A percentile compares a stretch with the other conserved stretches of the same genome.
phyloP scores from a whole-genome alignment of 2,797 vertebrate genomes.

The Acomys russatus region DNA sequence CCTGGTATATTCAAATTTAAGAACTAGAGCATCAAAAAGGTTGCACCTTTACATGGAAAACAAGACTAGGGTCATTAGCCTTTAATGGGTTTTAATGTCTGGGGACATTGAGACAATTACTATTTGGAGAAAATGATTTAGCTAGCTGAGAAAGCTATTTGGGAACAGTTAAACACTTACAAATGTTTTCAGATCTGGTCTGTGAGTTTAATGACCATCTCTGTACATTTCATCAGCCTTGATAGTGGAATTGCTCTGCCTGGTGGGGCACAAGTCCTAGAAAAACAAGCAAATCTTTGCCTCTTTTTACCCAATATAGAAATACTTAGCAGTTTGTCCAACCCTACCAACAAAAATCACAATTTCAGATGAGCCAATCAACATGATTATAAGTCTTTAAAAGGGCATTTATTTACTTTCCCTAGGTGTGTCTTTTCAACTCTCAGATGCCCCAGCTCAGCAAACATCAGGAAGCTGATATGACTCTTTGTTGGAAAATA shows the following conservation, averaged over 20 bases:
- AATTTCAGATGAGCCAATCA: slow-evolving; percentile 10
- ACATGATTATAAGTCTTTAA: neutral
- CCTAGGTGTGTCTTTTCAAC: neutral
- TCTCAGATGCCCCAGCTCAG: neutral
- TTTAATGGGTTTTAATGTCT: slow-evolving; percentile 80
- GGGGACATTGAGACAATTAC: slow-evolving; percentile 76
- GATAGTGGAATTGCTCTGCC: slow-evolving; percentile 17
- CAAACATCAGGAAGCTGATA: neutral
- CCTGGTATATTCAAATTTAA: slow-evolving; percentile 55
- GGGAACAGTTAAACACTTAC: slow-evolving; percentile 73
- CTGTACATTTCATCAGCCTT: slow-evolving; percentile 63
- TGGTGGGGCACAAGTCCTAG: slow-evolving; percentile 37
- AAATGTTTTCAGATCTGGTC: slow-evolving; percentile 78
- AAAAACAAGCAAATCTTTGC: slow-evolving; percentile 39
- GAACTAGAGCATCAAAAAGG: slow-evolving; percentile 45
- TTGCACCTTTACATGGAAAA: slow-evolving; percentile 77
- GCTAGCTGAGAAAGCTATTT: slow-evolving; percentile 66
- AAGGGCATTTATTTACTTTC: neutral
- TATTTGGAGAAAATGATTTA: slow-evolving; percentile 64
- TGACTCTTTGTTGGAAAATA: slow-evolving; percentile 25
- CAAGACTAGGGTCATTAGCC: slow-evolving; percentile 75
- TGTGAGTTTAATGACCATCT: slow-evolving; percentile 73
- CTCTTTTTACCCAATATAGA: neutral
- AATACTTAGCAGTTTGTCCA: neutral
- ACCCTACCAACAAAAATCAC: neutral